Evolutionary conservation across 2,888 invertebrate species (phyloP), one percentile per base, ranked within the genome.

Genomic region (Philonicus albiceps): DNA sequence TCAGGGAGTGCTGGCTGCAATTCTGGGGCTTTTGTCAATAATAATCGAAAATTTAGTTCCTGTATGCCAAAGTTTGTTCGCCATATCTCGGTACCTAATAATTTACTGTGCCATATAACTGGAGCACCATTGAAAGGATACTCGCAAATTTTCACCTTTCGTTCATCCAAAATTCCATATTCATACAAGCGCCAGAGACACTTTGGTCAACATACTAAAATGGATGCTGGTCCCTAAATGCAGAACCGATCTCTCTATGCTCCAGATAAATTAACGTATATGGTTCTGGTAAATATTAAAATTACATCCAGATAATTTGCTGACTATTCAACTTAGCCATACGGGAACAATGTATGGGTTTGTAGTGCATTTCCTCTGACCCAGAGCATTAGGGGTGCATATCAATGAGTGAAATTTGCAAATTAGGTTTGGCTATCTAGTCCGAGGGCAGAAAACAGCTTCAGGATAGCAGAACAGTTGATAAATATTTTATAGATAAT

Each of bases 231-330:
- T 22, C 31, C 72, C 64, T 84, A 84, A 84, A 84, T 72, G 22
- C 84, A 16, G 80, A 30, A 37, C 40, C 76, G 53, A 80, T 80
- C 80, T 49, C 49, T 80, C 53, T 53, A 13, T 80, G 80, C 49
- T 80, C 31, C 49, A 80, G 27, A 43, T 80, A 80, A 80, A 80
- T 80, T 27, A 49, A 53, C 80, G 53, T 80, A 53, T 49, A 80
- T 72, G 80, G 64, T 64, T 72, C 83, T 83, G 55, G 83, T 72
- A 83, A 83, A 83, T 83, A 83, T 83, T 83, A 83, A 83, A 83
- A 83, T 83, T 83, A 83, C 83, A 83, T 83, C 64, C 22, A 64
- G 72, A 83, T 83, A 83, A 83, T 83, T 64, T 83, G 83, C 83
- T 83, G 83, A 83, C 83, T 83, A 72, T 34, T 64, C 83, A 55